phyloP scores from a whole-genome alignment of 2,888 invertebrate species.

The Troides helena region DNA sequence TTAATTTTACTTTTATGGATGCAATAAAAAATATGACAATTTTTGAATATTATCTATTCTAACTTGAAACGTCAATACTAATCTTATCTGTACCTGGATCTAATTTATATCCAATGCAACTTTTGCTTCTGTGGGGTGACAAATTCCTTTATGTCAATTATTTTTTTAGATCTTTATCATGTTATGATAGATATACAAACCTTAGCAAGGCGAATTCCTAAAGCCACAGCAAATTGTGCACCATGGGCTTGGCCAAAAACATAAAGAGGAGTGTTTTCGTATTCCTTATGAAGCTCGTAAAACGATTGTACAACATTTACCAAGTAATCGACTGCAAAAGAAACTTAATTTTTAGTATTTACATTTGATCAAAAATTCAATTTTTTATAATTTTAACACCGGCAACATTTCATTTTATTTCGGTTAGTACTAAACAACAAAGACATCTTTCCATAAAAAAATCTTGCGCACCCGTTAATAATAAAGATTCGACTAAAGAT shows the following conservation, averaged over 20 bases:
- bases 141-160: neutral
- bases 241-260: slow-evolving; percentile 94
- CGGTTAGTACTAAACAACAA: neutral
- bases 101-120: neutral
- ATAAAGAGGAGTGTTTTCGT: slow-evolving; percentile 85
- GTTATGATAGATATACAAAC: slow-evolving; percentile 46
- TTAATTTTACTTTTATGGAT: too few relatives aligned
- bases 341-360: slow-evolving; percentile 6
- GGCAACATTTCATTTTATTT: too few relatives aligned
- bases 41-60: neutral
- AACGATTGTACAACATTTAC: slow-evolving; percentile 84
- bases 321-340: slow-evolving; percentile 83
- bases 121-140: too few relatives aligned
- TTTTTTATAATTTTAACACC: too few relatives aligned
- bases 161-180: neutral
- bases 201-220: slow-evolving; percentile 78
- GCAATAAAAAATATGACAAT: too few relatives aligned
- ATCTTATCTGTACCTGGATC: neutral
- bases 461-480: neutral
- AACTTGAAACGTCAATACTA: neutral
- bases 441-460: neutral
- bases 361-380: neutral
- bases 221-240: slow-evolving; percentile 91
- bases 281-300: slow-evolving; percentile 82
- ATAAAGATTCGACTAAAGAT: too few relatives aligned